phyloP scores from a whole-genome alignment of 2,113 vertebrate genomes.

The Petaurus breviceps region DNA sequence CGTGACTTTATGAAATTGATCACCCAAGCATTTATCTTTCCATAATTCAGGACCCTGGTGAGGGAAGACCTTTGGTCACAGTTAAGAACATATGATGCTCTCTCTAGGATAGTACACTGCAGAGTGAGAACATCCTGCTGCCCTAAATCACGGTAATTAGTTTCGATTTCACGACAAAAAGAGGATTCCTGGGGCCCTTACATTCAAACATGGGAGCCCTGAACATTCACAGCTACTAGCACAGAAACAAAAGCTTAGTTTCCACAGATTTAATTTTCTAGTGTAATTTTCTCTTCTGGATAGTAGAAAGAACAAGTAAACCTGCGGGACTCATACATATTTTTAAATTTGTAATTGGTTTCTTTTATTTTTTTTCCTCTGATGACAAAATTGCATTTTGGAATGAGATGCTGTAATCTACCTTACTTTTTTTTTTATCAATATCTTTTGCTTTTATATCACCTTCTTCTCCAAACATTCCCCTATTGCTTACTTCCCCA shows the following conservation, averaged over 20 bases:
- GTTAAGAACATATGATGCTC: not conserved
- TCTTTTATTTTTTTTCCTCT: not conserved
- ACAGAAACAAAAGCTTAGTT: not conserved
- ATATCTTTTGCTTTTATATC: not conserved
- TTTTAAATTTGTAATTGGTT: not conserved
- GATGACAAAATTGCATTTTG: not conserved
- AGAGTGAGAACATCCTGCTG: not conserved
- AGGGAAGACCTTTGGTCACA: not conserved
- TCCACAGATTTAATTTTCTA: not conserved
- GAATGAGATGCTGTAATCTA: not conserved
- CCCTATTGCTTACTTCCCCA: not conserved
- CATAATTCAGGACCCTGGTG: not conserved
- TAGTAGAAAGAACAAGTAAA: not conserved
- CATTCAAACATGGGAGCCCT: not conserved
- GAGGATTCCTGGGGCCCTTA: not conserved
- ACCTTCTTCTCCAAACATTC: not conserved
- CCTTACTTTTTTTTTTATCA: not conserved
- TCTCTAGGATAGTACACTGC: not conserved
- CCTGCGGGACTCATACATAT: not conserved
- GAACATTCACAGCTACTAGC: not conserved
- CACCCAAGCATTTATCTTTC: not conserved
- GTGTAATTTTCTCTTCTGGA: conserved; percentile 45
- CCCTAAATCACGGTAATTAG: not conserved
- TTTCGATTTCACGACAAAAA: not conserved
- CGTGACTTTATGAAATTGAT: not conserved